Conservation (phyloP, 2,888 invertebrate genomes). For the Cosmorhoe ocellata region DNA sequence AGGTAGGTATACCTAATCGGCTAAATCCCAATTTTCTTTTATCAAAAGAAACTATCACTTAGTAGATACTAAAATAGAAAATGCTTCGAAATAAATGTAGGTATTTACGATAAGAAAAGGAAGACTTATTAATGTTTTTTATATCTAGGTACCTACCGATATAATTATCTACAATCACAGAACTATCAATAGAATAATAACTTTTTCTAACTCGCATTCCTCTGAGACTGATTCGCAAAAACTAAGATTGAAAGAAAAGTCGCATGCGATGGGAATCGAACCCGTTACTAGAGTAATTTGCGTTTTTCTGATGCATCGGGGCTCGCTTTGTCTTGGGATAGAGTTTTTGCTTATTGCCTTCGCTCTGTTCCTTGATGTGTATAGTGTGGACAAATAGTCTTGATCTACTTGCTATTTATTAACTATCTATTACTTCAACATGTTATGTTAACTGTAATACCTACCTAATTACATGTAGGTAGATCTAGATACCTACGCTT, state of each 20-base stretch:
- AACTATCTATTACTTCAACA: too few species aligned
- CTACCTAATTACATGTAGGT: too few species aligned
- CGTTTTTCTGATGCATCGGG: constrained; percentile 64
- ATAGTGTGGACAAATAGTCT: constrained; percentile 36
- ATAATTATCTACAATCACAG: constrained; percentile 6
- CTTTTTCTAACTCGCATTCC: constrained; percentile 22
- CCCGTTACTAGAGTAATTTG: constrained; percentile 66
- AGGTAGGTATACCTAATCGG: too few species aligned
- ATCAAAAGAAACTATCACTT: too few species aligned
- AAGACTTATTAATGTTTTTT: too few species aligned
- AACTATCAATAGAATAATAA: constrained; percentile 35
- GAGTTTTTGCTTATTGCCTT: constrained; percentile 48
- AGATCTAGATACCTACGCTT: too few species aligned
- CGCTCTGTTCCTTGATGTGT: constrained; percentile 50
- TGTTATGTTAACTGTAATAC: too few species aligned
- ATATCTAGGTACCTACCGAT: too few species aligned
- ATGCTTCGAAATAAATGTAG: too few species aligned
- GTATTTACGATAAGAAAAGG: too few species aligned
- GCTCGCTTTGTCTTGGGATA: constrained; percentile 66
- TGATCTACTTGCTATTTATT: constrained; percentile 42
- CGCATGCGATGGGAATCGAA: constrained; percentile 69
- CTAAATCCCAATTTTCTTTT: too few species aligned
- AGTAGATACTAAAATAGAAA: too few species aligned
- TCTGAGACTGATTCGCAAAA: constrained; percentile 41
- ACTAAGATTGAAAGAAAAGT: constrained; percentile 57